These are phyloP conservation scores for Hyperoodon ampullatus DNA, from an alignment of 2,113 vertebrate species.

Conservation along the genomic window DNA sequence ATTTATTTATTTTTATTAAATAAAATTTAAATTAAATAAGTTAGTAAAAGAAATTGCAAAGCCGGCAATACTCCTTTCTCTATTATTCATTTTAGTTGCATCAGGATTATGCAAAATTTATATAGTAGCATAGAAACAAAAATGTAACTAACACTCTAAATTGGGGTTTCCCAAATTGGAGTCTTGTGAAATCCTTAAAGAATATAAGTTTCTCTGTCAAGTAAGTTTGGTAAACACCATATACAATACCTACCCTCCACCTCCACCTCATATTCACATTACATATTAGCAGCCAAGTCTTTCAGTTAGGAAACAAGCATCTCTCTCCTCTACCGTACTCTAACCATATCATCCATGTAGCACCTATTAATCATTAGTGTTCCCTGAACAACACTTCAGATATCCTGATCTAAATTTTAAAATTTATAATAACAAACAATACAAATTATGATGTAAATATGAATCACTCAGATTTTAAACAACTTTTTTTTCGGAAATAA, in stretches of 20 bases:
- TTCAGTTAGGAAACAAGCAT: slow-evolving; percentile 2
- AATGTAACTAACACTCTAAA: slow-evolving; percentile 48
- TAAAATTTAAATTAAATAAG: slow-evolving; percentile 55
- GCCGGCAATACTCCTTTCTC: slow-evolving; percentile 12
- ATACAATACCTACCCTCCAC: background rate
- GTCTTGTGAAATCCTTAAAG: slow-evolving; percentile 34
- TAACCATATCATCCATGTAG: background rate
- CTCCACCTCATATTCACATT: background rate
- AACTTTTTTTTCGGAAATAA: slow-evolving; percentile 44
- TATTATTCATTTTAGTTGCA: slow-evolving; percentile 57
- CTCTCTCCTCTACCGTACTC: background rate
- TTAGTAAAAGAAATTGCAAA: slow-evolving; percentile 43
- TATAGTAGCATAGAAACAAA: slow-evolving; percentile 47
- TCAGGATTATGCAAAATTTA: slow-evolving; percentile 39
- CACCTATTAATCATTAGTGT: slow-evolving; percentile 3
- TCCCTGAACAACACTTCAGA: background rate
- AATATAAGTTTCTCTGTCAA: slow-evolving; percentile 38
- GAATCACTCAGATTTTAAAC: slow-evolving; percentile 32
- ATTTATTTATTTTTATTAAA: slow-evolving; percentile 20
- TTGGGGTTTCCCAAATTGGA: slow-evolving; percentile 7
- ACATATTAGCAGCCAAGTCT: slow-evolving; percentile 30
- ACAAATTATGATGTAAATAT: slow-evolving; percentile 35
- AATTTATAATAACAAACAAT: slow-evolving; percentile 42
- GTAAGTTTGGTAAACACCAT: slow-evolving; percentile 29
- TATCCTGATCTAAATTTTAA: slow-evolving; percentile 23